Base-by-base conservation (phyloP, 1,140 invertebrate species). In the Berghia stephanieae region DNA sequence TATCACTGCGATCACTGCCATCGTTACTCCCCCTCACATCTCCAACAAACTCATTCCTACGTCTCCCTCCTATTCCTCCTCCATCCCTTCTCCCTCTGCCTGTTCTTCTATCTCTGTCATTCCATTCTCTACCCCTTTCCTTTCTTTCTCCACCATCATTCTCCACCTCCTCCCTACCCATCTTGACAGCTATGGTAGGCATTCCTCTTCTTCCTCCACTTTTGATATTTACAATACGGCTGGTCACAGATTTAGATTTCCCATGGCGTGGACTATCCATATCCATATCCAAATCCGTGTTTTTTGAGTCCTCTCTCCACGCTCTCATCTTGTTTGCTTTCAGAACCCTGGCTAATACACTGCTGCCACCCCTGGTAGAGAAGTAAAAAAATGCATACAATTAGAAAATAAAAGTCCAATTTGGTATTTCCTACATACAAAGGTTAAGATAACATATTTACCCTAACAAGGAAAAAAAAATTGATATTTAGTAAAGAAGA, bases 241-340 rank as follows among this genome's bases (percentile, higher is more conserved):
- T n/a, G n/a, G n/a, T n/a, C n/a, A n/a, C n/a, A n/a, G n/a, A n/a
- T n/a, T n/a, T n/a, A n/a, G n/a, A n/a, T 63, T 75, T 27, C 21
- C 4, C 63, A 10, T 36, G 63, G 10, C 43, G 60, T 42, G 74
- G 74, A 34, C 63, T 76, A 16, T 76, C 63, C 27, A 34, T n/a
- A 46, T 34, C 36, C 8, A 43, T 76, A 60, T 8, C 74, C 74
- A 21, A 63, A 63, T n/a, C n/a, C n/a, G n/a, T n/a, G n/a, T n/a
- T n/a, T n/a, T n/a, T n/a, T n/a, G n/a, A n/a, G n/a, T n/a, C n/a
- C 44, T 76, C 74, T 40, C 63, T 67, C 74, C 74, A 76, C 8
- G 74, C 74, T 34, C 74, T 60, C 74, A 76, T 76, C 6, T 63
- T 60, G 27, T 76, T 76, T 21, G 74, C 57, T 10, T 60, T 67